Evolutionary conservation across 2,888 invertebrate genomes (phyloP).

Genomic region (Melinaea menophilus): DNA sequence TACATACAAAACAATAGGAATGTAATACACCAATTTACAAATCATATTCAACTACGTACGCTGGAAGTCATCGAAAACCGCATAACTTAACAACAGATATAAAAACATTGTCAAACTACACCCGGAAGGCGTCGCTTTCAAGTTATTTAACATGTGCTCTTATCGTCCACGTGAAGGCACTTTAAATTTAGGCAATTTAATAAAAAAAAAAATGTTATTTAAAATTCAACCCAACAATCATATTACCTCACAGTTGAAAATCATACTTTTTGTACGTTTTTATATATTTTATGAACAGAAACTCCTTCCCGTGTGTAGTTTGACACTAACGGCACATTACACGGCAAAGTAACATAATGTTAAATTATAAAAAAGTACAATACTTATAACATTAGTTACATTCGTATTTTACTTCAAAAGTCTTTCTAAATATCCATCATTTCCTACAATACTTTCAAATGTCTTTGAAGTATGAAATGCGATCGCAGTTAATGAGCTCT

Average conservation of each 20-base stretch:
- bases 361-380: conserved; percentile 64
- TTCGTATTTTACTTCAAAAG: conserved; percentile 77
- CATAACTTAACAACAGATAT: conserved; percentile 21
- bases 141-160: conserved; percentile 40
- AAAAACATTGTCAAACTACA: conserved; percentile 46
- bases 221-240: conserved; percentile 6
- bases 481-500: conserved; percentile 74
- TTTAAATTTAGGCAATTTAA: conserved; percentile 52
- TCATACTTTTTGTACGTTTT: neutral
- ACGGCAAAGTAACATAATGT: conserved; percentile 44
- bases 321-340: conserved; percentile 22
- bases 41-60: conserved; percentile 44
- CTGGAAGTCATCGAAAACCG: conserved; percentile 57
- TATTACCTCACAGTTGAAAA: neutral
- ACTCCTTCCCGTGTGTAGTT: conserved; percentile 20
- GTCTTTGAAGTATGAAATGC: conserved; percentile 76
- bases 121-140: conserved; percentile 27
- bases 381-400: conserved; percentile 74
- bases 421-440: conserved; percentile 78
- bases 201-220: conserved; percentile 24
- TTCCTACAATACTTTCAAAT: conserved; percentile 74
- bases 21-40: conserved; percentile 47
- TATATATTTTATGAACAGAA: neutral
- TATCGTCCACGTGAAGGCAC: conserved; percentile 63
- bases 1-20: conserved; percentile 53